Conservation (phyloP, 2,113 vertebrate species). For the Coreoperca whiteheadi region DNA sequence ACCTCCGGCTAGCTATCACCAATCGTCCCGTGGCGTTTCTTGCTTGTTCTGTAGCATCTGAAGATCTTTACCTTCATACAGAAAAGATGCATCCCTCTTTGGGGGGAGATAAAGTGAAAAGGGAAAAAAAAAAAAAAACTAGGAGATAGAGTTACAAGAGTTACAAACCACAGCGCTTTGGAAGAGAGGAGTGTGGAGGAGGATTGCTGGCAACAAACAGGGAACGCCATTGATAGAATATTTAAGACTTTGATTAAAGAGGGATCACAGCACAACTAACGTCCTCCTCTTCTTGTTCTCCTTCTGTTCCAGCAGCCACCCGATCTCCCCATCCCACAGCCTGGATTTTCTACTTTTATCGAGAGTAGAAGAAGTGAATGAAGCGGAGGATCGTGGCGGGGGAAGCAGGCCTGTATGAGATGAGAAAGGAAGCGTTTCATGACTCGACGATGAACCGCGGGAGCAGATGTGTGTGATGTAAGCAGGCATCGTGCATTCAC, state of each 20-base stretch:
- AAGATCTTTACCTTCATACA: constrained; percentile 32
- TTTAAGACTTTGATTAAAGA: constrained; percentile 67
- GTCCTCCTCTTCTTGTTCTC: constrained; percentile 34
- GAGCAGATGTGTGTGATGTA: constrained; percentile 29
- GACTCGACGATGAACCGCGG: constrained; percentile 16
- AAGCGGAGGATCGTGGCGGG: constrained; percentile 13
- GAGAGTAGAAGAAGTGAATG: constrained; percentile 27
- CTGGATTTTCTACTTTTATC: background rate
- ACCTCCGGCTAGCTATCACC: background rate
- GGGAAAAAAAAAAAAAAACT: background rate
- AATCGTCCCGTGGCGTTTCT: background rate
- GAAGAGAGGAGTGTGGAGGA: constrained; percentile 55
- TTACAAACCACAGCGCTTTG: constrained; percentile 50
- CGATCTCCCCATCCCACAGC: constrained; percentile 16
- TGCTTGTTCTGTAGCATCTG: constrained; percentile 17
- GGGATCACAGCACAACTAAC: constrained; percentile 36
- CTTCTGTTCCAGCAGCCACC: constrained; percentile 23
- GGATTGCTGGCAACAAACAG: constrained; percentile 53
- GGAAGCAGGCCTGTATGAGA: background rate
- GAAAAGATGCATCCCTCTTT: constrained; percentile 44
- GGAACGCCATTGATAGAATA: constrained; percentile 58
- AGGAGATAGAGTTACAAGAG: constrained; percentile 43
- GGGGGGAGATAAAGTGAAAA: constrained; percentile 38
- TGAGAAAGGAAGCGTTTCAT: constrained; percentile 37
- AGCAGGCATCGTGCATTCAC: constrained; percentile 43